Evolutionary conservation across 1,140 invertebrate genomes (phyloP).

Genomic region (Philotrypesis tridentata): DNA sequence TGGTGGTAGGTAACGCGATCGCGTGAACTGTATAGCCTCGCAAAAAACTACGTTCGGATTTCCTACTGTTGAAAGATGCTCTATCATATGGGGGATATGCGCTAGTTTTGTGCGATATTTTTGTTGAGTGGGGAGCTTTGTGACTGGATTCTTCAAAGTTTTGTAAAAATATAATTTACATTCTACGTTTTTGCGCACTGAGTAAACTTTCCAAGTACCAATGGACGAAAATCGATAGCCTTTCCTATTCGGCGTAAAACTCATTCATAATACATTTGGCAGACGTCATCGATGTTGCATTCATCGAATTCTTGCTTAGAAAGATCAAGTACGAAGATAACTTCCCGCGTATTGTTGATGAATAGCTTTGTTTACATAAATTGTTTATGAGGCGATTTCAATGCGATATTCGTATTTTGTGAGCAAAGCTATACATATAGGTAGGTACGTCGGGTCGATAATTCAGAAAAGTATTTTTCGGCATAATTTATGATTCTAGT

Average conservation of each 20-base stretch:
- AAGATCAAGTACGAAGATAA: slow-evolving; percentile 28
- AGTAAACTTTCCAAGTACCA: neutral
- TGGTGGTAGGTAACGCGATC: neutral
- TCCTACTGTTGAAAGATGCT: neutral
- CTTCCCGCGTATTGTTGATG: slow-evolving; percentile 20
- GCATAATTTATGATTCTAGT: neutral
- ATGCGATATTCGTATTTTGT: neutral
- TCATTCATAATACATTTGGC: neutral
- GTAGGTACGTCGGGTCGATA: neutral
- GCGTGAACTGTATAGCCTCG: neutral
- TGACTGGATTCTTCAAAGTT: neutral
- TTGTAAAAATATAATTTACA: neutral
- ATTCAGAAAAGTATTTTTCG: neutral
- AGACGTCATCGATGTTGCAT: neutral
- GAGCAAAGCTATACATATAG: neutral
- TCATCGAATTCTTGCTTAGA: slow-evolving; percentile 22
- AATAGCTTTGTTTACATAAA: slow-evolving; percentile 30
- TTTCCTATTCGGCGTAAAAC: neutral
- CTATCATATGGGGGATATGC: neutral
- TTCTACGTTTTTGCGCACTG: too few relatives aligned
- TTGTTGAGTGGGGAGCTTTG: neutral
- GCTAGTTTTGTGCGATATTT: too few relatives aligned
- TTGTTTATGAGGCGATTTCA: slow-evolving; percentile 14
- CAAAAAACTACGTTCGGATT: neutral
- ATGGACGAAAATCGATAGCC: neutral